Evolutionary conservation across 2,888 invertebrate species (phyloP).

Genomic region (Eristalis intricaria): DNA sequence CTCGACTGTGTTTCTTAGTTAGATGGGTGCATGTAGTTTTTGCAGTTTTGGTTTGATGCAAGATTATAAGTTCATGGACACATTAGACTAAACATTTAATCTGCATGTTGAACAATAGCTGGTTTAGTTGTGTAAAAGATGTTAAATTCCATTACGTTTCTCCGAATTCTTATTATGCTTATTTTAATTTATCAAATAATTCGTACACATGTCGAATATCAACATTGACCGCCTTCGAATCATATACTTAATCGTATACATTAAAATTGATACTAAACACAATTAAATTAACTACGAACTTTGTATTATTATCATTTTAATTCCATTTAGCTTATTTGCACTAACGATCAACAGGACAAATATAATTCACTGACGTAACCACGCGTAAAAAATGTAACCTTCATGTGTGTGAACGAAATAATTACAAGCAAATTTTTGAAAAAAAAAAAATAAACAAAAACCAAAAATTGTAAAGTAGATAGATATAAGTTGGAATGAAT

Average conservation of each 20-base stretch:
- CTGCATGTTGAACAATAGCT: too few relatives aligned
- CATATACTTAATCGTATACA: not conserved
- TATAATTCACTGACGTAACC: not conserved
- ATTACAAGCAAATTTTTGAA: constrained; percentile 10
- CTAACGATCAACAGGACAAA: constrained; percentile 4
- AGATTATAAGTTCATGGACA: not conserved
- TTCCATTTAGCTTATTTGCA: not conserved
- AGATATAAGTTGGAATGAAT: constrained; percentile 63
- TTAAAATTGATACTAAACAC: not conserved
- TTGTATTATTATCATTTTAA: not conserved
- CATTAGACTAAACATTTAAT: not conserved
- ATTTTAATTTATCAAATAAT: too few relatives aligned
- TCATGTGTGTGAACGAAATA: constrained; percentile 2
- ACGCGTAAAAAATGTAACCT: constrained; percentile 11
- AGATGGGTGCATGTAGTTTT: too few relatives aligned
- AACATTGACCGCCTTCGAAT: not conserved
- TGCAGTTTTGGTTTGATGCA: too few relatives aligned
- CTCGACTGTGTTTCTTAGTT: too few relatives aligned
- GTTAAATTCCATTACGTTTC: not conserved
- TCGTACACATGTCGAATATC: not conserved
- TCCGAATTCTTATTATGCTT: not conserved
- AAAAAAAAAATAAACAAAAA: not conserved
- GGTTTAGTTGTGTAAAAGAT: too few relatives aligned
- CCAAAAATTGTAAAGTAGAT: constrained; percentile 58
- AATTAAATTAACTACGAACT: not conserved